These are phyloP conservation scores for Aphidius colemani DNA, from an alignment of 2,888 invertebrate species.

Conservation along the genomic window DNA sequence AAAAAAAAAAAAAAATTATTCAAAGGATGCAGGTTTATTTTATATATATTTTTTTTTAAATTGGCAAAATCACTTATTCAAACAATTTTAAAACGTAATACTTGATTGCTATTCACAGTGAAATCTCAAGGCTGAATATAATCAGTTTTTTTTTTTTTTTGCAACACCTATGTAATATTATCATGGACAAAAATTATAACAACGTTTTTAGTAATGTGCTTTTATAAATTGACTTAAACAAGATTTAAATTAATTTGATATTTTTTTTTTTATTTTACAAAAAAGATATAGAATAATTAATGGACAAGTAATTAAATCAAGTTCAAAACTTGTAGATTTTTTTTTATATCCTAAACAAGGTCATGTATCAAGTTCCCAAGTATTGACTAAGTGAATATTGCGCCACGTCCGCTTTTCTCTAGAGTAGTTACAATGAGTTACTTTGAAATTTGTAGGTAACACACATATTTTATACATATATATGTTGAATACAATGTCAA, in stretches of 20 bases:
- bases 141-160: no score
- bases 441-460: conserved; percentile 25
- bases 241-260: no score
- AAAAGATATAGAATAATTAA: no score
- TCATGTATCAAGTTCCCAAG: conserved; percentile 55
- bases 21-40: conserved; percentile 5
- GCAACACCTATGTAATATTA: no score
- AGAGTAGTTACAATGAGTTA: neutral
- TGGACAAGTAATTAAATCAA: no score
- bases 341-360: conserved; percentile 40
- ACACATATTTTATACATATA: conserved; percentile 1
- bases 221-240: no score
- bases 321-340: neutral
- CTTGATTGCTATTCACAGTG: neutral
- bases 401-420: conserved; percentile 44
- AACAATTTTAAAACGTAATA: conserved; percentile 4
- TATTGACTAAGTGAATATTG: conserved; percentile 35
- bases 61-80: conserved; percentile 2
- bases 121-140: no score
- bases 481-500: no score
- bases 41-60: neutral
- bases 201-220: no score
- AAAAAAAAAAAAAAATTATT: conserved; percentile 11
- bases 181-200: no score
- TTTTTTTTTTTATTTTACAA: no score